Percentiles rank a stretch among this genome's conserved stretches.
These are phyloP conservation scores for Troides oblongomaculatus DNA, from an alignment of 2,888 invertebrate species.

Conservation along the genomic window DNA sequence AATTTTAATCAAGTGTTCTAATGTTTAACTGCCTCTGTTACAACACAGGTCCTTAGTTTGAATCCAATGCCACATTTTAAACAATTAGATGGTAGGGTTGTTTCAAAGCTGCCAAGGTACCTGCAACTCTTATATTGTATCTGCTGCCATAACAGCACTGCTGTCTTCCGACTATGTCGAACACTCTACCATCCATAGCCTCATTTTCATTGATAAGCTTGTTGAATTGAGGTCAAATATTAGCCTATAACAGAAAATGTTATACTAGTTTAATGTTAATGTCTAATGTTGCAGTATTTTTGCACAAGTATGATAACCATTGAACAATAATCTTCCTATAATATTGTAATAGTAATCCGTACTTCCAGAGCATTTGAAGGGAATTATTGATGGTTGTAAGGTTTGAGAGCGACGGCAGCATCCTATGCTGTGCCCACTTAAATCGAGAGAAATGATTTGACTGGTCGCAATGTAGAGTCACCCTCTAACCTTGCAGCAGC, in stretches of 20 bases:
- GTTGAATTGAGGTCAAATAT: too few species aligned
- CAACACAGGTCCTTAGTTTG: too few species aligned
- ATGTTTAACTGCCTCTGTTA: conserved; percentile 1
- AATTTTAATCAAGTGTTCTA: conserved; percentile 39
- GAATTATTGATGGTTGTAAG: conserved; percentile 54
- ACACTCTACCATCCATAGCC: too few species aligned
- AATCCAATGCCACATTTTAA: too few species aligned
- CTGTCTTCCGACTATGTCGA: too few species aligned
- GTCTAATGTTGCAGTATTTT: conserved; percentile 20
- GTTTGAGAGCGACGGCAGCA: conserved; percentile 62
- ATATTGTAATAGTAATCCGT: conserved; percentile 43
- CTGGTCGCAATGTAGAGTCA: conserved; percentile 68
- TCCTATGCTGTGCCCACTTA: conserved; percentile 67
- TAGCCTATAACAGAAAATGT: not conserved
- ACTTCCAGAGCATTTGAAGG: conserved; percentile 46
- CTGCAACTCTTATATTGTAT: too few species aligned
- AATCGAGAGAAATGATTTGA: conserved; percentile 68
- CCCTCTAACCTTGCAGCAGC: conserved; percentile 45
- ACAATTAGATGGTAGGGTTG: too few species aligned
- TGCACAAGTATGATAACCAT: conserved; percentile 15
- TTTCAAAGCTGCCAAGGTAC: too few species aligned
- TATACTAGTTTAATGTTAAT: conserved; percentile 19
- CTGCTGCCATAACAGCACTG: too few species aligned
- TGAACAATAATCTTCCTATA: conserved; percentile 31
- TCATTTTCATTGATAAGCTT: too few species aligned